A percentile compares a stretch with the other conserved stretches of the same genome.
Evolutionary conservation across 2,113 vertebrate species (phyloP).

Genomic region (Elephas maximus): DNA sequence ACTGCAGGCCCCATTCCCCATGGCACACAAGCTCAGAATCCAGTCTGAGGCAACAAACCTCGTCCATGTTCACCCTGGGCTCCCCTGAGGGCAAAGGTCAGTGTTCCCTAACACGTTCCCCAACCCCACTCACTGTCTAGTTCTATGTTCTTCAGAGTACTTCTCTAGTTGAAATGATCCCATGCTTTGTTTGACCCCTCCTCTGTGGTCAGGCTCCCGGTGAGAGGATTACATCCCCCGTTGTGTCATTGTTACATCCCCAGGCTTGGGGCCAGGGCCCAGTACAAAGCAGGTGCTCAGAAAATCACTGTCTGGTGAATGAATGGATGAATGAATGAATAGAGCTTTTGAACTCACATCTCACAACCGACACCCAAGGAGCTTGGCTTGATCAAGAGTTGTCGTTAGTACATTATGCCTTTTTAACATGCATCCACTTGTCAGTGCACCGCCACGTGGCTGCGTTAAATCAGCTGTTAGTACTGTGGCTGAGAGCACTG

Average conservation of each 20-base stretch:
- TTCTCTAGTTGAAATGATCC: neutral
- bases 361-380: neutral
- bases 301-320: neutral
- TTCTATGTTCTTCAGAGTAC: fast-evolving
- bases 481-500: neutral
- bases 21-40: neutral
- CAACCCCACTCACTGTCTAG: fast-evolving
- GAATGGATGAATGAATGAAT: too few relatives aligned
- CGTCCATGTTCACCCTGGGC: fast-evolving
- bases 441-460: neutral
- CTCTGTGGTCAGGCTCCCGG: neutral
- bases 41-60: neutral
- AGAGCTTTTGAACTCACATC: too few relatives aligned
- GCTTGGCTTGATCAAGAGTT: too few relatives aligned
- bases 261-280: neutral
- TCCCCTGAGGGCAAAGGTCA: neutral
- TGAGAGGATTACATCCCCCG: neutral
- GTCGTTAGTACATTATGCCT: neutral
- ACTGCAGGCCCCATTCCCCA: neutral
- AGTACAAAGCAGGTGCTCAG: neutral
- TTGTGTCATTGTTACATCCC: neutral
- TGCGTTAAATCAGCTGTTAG: neutral
- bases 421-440: neutral
- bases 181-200: neutral
- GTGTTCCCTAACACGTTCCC: too few relatives aligned